These are phyloP conservation scores for Autographa gamma DNA, from an alignment of 2,888 invertebrate species.

Conservation along the genomic window DNA sequence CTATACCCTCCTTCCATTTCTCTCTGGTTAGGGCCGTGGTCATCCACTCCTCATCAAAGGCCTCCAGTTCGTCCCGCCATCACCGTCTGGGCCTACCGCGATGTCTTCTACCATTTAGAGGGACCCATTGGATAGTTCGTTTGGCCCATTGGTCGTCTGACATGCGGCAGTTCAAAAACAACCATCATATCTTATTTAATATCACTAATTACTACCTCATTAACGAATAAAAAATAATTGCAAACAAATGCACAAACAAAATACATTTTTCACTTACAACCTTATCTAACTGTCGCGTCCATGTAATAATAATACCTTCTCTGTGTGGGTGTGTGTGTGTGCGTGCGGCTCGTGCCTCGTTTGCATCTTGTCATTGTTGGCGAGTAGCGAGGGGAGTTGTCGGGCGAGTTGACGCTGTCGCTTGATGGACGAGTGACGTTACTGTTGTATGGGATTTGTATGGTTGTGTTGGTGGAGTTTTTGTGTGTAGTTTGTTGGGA, in stretches of 20 bases:
- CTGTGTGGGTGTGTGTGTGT: constrained; percentile 61
- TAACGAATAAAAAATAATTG: neutral
- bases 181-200: too few species aligned
- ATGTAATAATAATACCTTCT: constrained; percentile 67
- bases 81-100: too few species aligned
- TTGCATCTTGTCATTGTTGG: constrained; percentile 58
- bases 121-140: too few species aligned
- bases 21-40: too few species aligned
- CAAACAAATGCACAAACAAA: neutral
- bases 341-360: constrained; percentile 67
- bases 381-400: constrained; percentile 37
- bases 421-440: constrained; percentile 2
- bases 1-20: too few species aligned
- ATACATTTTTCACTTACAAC: constrained; percentile 70
- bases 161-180: too few species aligned
- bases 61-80: too few species aligned
- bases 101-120: too few species aligned
- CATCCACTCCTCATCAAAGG: too few species aligned
- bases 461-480: neutral
- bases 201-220: neutral
- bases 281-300: constrained; percentile 58
- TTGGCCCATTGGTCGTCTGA: too few species aligned
- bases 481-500: neutral
- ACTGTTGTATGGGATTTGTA: neutral
- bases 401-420: constrained; percentile 30